Conservation (phyloP, 2,888 invertebrate species). For the Cyaniris semiargus region DNA sequence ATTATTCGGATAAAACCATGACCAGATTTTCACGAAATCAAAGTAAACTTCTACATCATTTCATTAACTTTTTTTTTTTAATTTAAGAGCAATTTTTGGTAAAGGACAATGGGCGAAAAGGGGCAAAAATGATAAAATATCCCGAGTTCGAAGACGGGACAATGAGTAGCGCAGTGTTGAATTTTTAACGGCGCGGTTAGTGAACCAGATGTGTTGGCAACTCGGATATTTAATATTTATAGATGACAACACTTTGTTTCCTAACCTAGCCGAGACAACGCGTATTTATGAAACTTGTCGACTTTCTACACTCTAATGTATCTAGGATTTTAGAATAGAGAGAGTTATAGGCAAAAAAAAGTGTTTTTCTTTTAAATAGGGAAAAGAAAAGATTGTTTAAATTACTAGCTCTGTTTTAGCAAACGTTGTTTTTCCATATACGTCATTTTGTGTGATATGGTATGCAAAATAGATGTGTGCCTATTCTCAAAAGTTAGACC, state of each 20-base stretch:
- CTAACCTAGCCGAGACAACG: constrained; percentile 58
- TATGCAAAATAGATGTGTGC: too few relatives aligned
- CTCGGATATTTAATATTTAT: constrained; percentile 77
- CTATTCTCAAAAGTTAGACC: too few relatives aligned
- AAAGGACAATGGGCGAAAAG: neutral
- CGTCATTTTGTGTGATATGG: too few relatives aligned
- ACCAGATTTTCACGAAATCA: too few relatives aligned
- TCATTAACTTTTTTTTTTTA: too few relatives aligned
- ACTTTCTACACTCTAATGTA: neutral
- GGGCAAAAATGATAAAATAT: constrained; percentile 38
- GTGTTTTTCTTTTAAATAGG: neutral
- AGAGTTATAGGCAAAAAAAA: neutral
- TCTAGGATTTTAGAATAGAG: neutral
- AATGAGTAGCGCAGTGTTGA: constrained; percentile 61
- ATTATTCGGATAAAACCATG: too few relatives aligned
- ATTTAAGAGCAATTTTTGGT: neutral
- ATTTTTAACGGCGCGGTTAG: constrained; percentile 73
- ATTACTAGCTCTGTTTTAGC: too few relatives aligned
- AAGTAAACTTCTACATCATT: too few relatives aligned
- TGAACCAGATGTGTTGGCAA: constrained; percentile 68
- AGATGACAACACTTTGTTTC: constrained; percentile 64
- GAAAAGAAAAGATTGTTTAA: too few relatives aligned
- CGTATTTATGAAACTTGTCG: constrained; percentile 34
- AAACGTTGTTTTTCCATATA: too few relatives aligned
- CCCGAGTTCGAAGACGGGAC: constrained; percentile 48